Evolutionary conservation across 1,140 invertebrate species (phyloP), one percentile per base, ranked within the genome.

Genomic region (Dicyema japonicum): DNA sequence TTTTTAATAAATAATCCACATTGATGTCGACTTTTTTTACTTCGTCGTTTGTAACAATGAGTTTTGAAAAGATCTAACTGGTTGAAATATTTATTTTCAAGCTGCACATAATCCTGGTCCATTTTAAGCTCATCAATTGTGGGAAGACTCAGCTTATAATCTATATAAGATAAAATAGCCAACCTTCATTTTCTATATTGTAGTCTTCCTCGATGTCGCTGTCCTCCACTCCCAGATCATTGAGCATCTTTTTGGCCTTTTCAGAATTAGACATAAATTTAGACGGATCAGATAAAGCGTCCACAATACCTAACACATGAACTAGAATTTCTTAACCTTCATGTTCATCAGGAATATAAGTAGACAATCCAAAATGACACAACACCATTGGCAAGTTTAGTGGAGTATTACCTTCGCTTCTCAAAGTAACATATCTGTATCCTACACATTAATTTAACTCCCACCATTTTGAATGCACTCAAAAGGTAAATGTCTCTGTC

Each of bases 271-370:
- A 70, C 38, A 75, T 61, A 47, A 78, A 82, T 18, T 72, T 76
- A 35, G 72, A 60, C 1, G 85, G 85, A 47, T 88, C 82, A 19
- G 76, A 80, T 27, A 94, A 51, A 5, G 82, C 80, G 36, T 82
- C 78, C 67, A 94, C 92, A 41, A 94, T 70, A 47, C 82, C 78
- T 7, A 15, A 26, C 13, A 37, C n/a, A n/a, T n/a, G n/a, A n/a
- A n/a, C n/a, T n/a, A n/a, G n/a, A n/a, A n/a, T n/a, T n/a, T n/a
- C n/a, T 36, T 44, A 46, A 72, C 72, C 72, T 63, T 80, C 75
- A 45, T 92, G 71, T 29, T 85, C 85, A 58, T 94, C 85, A 27
- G 88, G 88, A 31, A 94, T 80, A 56, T 97, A 97, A 36, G 94
- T 97, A 57, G 94, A 94, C 22, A 94, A 63, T 50, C 90, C 78